Conservation (phyloP, 2,888 invertebrate species). For the Apantesis nais region DNA sequence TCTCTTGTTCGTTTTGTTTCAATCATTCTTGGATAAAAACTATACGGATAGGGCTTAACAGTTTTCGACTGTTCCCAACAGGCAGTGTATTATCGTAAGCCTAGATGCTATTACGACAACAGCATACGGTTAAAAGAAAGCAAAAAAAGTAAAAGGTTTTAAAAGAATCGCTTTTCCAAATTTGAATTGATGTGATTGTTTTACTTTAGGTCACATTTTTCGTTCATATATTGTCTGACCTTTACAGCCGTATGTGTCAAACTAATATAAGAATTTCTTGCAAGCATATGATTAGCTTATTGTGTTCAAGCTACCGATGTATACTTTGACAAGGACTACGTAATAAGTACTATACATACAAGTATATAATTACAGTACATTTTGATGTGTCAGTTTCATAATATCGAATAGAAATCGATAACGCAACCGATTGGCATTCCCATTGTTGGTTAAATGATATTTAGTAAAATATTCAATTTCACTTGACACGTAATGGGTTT, state of each 20-base stretch:
- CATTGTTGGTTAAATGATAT: conserved; percentile 39
- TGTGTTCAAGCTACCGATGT: conserved; percentile 78
- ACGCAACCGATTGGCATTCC: conserved; percentile 52
- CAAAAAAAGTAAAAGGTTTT: not conserved
- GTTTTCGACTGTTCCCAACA: not conserved
- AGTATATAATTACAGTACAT: conserved; percentile 68
- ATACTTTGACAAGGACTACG: conserved; percentile 71
- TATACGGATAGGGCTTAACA: not conserved
- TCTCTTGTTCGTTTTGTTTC: too few species aligned
- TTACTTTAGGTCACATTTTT: not conserved
- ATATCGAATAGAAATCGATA: conserved; percentile 51
- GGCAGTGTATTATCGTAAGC: not conserved
- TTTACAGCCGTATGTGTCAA: conserved; percentile 49
- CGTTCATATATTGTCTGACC: conserved; percentile 20
- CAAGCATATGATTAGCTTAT: conserved; percentile 78
- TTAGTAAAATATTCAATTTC: conserved; percentile 52
- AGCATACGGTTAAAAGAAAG: not conserved
- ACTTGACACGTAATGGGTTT: conserved; percentile 42
- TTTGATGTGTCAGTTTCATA: conserved; percentile 54
- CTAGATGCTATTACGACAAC: not conserved
- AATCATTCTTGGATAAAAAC: too few species aligned
- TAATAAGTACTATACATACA: conserved; percentile 69
- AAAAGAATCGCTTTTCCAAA: not conserved
- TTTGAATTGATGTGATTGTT: not conserved
- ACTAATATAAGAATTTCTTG: conserved; percentile 59